phyloP scores from a whole-genome alignment of 2,113 vertebrate genomes.

The Eolophus roseicapilla region DNA sequence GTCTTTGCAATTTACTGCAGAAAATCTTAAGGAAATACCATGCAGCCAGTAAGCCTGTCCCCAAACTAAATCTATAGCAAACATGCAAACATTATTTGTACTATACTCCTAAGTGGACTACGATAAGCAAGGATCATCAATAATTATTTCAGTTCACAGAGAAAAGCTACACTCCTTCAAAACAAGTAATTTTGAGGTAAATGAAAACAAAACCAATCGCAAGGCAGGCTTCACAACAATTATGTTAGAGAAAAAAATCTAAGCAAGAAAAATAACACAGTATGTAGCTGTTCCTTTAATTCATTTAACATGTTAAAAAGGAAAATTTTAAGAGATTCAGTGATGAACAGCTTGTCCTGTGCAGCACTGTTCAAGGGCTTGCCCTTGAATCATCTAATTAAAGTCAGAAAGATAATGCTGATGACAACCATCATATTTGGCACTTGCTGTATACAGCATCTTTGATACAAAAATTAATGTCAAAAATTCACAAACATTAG shows the following conservation, averaged over 20 bases:
- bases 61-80: not conserved
- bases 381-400: slow-evolving; percentile 43
- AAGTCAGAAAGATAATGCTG: slow-evolving; percentile 6
- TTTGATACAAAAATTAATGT: not conserved
- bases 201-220: not conserved
- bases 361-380: not conserved
- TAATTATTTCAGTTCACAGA: not conserved
- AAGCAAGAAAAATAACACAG: not conserved
- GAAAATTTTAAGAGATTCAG: not conserved
- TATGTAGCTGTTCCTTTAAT: not conserved
- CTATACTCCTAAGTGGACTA: not conserved
- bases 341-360: not conserved
- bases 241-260: not conserved
- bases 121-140: not conserved
- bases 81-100: not conserved
- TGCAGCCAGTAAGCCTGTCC: not conserved
- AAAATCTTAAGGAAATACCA: not conserved
- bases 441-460: not conserved
- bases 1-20: not conserved
- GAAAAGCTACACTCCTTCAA: not conserved
- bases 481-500: not conserved
- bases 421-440: slow-evolving; percentile 2
- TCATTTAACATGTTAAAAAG: not conserved
- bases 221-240: not conserved
- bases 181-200: not conserved